Conservation (phyloP, 2,113 vertebrate genomes). For the Calidris pygmaea region DNA sequence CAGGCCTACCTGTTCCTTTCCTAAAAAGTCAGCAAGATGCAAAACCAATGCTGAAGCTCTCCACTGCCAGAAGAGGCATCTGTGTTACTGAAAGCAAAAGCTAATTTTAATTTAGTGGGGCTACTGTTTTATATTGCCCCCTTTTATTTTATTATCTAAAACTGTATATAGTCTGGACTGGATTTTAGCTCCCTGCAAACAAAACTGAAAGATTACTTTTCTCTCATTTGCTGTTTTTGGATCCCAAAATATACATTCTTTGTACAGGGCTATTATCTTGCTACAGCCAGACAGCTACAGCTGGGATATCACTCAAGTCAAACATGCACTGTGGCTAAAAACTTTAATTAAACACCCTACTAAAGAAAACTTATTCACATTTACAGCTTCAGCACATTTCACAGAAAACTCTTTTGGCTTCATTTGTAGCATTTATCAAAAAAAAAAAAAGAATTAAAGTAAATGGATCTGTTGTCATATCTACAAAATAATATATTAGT, state of each 20-base stretch:
- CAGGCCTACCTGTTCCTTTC: background rate
- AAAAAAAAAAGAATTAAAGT: background rate
- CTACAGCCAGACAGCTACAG: background rate
- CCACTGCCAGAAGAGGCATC: background rate
- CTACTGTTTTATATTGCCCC: background rate
- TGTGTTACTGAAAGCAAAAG: background rate
- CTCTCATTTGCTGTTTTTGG: background rate
- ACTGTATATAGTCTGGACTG: background rate
- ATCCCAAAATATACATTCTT: background rate
- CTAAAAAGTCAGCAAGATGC: background rate
- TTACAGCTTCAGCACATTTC: background rate
- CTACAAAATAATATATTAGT: background rate
- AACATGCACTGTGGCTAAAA: background rate
- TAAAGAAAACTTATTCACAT: background rate
- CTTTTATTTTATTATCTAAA: background rate
- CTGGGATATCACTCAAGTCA: background rate
- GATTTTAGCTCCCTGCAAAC: background rate
- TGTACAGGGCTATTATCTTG: background rate
- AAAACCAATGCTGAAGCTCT: background rate
- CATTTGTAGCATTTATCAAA: background rate
- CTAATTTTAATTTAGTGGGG: background rate
- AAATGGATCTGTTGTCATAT: background rate
- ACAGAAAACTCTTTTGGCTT: background rate
- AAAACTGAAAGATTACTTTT: background rate
- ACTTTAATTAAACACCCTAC: background rate